A percentile compares a stretch with the other conserved stretches of the same genome.
Conservation (phyloP, 2,888 invertebrate species). For the Drymonia ruficornis region DNA sequence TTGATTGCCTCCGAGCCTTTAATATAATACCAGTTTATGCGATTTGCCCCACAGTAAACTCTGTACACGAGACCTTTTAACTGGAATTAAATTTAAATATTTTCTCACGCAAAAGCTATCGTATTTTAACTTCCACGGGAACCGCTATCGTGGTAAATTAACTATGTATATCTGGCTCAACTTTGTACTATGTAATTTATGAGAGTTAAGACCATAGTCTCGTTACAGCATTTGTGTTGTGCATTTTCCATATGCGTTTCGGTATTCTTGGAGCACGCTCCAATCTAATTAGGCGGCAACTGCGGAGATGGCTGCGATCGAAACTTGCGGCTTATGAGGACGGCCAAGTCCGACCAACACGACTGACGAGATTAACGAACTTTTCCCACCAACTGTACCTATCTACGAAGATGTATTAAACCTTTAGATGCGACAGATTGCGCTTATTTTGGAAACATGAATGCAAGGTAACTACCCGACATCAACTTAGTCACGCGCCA, state of each 20-base stretch:
- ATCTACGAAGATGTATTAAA: too few relatives aligned
- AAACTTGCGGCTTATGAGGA: slow-evolving; percentile 62
- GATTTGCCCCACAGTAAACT: slow-evolving; percentile 11
- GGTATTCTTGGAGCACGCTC: slow-evolving; percentile 49
- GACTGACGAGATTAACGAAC: slow-evolving; percentile 67
- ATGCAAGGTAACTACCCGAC: too few relatives aligned
- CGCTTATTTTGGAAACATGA: too few relatives aligned
- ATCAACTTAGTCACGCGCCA: too few relatives aligned
- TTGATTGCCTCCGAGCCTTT: slow-evolving; percentile 32
- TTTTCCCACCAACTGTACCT: slow-evolving; percentile 46
- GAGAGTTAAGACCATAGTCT: slow-evolving; percentile 36
- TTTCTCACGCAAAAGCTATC: slow-evolving; percentile 16
- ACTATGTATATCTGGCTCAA: neutral
- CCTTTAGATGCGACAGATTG: too few relatives aligned
- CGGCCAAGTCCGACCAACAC: slow-evolving; percentile 55
- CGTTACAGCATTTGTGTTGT: slow-evolving; percentile 34
- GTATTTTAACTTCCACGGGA: slow-evolving; percentile 10
- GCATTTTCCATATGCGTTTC: slow-evolving; percentile 44
- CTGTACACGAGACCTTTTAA: slow-evolving; percentile 22
- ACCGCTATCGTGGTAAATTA: neutral
- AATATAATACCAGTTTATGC: slow-evolving; percentile 26
- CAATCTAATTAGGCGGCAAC: slow-evolving; percentile 70
- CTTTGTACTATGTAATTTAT: neutral
- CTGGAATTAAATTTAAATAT: slow-evolving; percentile 36
- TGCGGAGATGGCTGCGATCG: slow-evolving; percentile 61